Evolutionary conservation across 2,113 vertebrate species (phyloP).

Genomic region (Pituophis catenifer): DNA sequence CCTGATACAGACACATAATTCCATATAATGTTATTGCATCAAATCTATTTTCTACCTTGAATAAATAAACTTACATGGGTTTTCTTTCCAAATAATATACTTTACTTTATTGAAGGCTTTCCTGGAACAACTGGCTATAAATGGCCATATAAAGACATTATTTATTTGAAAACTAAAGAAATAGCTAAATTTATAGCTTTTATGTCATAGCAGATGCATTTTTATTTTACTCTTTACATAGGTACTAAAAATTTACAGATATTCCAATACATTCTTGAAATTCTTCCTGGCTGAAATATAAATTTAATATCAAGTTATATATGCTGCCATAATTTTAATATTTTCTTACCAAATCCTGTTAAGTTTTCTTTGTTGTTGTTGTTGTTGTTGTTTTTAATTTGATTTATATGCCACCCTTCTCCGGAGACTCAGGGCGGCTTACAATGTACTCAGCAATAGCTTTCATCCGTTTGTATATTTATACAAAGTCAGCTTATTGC

Average conservation of each 20-base stretch:
- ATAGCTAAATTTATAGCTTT: background rate
- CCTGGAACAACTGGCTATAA: background rate
- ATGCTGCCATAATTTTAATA: conserved; percentile 30
- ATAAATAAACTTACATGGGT: background rate
- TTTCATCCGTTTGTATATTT: too few relatives aligned
- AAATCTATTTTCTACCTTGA: background rate
- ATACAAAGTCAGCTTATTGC: too few relatives aligned
- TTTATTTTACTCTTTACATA: conserved; percentile 38
- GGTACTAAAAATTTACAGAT: conserved; percentile 21
- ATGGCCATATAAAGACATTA: conserved; percentile 4
- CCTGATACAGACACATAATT: background rate
- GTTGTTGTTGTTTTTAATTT: too few relatives aligned
- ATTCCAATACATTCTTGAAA: conserved; percentile 27
- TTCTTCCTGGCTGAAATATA: conserved; percentile 29
- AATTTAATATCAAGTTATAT: conserved; percentile 15
- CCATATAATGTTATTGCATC: background rate
- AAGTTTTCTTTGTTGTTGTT: conserved; percentile 24
- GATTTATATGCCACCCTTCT: too few relatives aligned
- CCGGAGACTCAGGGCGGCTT: too few relatives aligned
- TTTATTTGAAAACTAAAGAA: background rate
- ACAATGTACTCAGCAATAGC: too few relatives aligned
- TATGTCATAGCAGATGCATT: conserved; percentile 4
- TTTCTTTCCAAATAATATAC: background rate
- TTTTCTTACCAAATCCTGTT: conserved; percentile 40
- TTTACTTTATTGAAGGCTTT: background rate